These are phyloP conservation scores for Gonioctena quinquepunctata DNA, from an alignment of 1,140 invertebrate genomes.

Conservation along the genomic window DNA sequence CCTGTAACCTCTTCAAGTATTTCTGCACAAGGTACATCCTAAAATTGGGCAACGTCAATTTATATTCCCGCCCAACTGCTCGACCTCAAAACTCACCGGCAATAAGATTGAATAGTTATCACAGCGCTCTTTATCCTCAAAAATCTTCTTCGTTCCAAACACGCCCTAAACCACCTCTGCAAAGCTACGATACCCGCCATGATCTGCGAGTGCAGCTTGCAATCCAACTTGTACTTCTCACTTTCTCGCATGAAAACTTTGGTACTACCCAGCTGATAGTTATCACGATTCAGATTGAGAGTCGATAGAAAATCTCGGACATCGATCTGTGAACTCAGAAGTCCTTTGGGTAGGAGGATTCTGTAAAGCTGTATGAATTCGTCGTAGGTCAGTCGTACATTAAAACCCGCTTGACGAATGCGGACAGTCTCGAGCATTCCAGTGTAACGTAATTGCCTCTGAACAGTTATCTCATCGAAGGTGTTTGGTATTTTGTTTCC, in stretches of 20 bases:
- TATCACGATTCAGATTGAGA: constrained; percentile 81
- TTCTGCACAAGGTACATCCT: constrained; percentile 65
- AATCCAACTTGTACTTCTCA: constrained; percentile 92
- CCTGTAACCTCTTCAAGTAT: constrained; percentile 58
- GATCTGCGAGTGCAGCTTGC: constrained; percentile 89
- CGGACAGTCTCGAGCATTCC: constrained; percentile 96
- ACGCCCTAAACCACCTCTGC: constrained; percentile 88
- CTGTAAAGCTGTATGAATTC: constrained; percentile 92
- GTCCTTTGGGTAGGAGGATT: constrained; percentile 86
- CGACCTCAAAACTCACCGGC: constrained; percentile 10
- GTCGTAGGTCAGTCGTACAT: constrained; percentile 89
- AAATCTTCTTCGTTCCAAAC: constrained; percentile 78
- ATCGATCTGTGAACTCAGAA: constrained; percentile 78
- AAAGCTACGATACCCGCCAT: constrained; percentile 90
- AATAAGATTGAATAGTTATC: constrained; percentile 55
- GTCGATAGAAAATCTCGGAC: constrained; percentile 79
- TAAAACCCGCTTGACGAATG: constrained; percentile 94
- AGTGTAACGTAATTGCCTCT: constrained; percentile 83
- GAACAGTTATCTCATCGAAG: constrained; percentile 80
- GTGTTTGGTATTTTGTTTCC: neutral
- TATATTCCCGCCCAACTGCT: no score
- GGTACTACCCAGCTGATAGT: constrained; percentile 82
- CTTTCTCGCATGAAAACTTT: constrained; percentile 94
- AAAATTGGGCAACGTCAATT: neutral
- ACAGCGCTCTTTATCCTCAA: constrained; percentile 73